Evolutionary conservation across 1,140 invertebrate genomes (phyloP).

Genomic region (Riptortus pedestris): DNA sequence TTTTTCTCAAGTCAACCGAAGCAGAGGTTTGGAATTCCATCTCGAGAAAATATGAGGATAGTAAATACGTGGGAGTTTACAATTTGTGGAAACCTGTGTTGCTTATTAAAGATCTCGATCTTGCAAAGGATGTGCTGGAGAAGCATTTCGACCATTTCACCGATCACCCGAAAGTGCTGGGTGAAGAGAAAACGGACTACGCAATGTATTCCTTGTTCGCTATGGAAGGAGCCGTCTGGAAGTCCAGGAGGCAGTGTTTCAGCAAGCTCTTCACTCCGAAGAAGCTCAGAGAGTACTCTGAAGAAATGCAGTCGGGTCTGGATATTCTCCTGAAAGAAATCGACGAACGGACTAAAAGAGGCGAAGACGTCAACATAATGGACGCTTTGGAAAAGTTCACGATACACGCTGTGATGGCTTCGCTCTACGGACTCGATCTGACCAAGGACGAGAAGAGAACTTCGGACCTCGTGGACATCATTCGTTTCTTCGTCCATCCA

Average conservation of each 20-base stretch:
- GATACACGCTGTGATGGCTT: not conserved
- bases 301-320: no score
- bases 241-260: not conserved
- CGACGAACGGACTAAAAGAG: not conserved
- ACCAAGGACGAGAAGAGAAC: not conserved
- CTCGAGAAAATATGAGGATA: not conserved
- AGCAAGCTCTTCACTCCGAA: not conserved
- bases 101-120: not conserved
- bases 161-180: not conserved
- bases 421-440: not conserved
- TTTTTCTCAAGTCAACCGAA: not conserved
- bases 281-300: not conserved
- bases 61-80: not conserved
- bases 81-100: not conserved
- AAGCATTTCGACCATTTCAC: conserved; percentile 12
- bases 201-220: not conserved
- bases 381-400: not conserved
- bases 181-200: not conserved
- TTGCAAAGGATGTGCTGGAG: not conserved
- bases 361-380: not conserved
- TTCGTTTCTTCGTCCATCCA: no score
- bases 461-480: no score
- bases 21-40: not conserved
- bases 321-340: not conserved
- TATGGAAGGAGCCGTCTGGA: not conserved